phyloP scores from a whole-genome alignment of 2,797 vertebrate genomes.

The Sebastes itinus region DNA sequence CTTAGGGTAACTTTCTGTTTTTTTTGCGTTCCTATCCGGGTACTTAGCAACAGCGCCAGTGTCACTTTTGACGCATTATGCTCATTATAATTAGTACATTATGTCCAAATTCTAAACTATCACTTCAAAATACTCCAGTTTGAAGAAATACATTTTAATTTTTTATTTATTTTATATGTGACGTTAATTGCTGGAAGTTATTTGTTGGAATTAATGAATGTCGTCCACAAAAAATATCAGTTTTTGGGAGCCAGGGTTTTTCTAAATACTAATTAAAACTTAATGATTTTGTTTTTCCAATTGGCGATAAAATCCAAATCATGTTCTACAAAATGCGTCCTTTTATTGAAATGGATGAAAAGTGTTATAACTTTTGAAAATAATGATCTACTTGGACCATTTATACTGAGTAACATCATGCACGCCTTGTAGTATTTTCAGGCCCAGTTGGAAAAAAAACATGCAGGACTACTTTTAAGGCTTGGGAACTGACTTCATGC shows the following conservation, averaged over 20 bases:
- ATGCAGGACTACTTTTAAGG: neutral
- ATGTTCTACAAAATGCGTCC: neutral
- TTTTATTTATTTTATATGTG: neutral
- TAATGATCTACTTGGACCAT: neutral
- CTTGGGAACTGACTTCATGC: constrained; percentile 26
- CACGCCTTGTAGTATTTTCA: constrained; percentile 4
- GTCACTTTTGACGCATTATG: neutral
- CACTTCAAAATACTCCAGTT: neutral
- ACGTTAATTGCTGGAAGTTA: neutral
- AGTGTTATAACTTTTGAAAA: constrained; percentile 6
- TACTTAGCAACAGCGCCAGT: neutral
- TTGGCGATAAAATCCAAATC: constrained; percentile 2
- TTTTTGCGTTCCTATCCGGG: too few species aligned
- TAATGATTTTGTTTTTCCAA: neutral
- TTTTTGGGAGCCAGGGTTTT: neutral
- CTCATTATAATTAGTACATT: neutral
- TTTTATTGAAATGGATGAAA: constrained; percentile 9
- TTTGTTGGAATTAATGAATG: neutral
- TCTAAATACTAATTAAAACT: neutral
- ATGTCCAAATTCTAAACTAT: neutral
- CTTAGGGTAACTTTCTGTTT: neutral
- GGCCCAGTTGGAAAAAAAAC: neutral
- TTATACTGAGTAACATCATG: neutral
- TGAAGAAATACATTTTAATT: neutral
- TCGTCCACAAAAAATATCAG: neutral